Evolutionary conservation across 2,888 invertebrate species (phyloP).

Genomic region (Panopea generosa): DNA sequence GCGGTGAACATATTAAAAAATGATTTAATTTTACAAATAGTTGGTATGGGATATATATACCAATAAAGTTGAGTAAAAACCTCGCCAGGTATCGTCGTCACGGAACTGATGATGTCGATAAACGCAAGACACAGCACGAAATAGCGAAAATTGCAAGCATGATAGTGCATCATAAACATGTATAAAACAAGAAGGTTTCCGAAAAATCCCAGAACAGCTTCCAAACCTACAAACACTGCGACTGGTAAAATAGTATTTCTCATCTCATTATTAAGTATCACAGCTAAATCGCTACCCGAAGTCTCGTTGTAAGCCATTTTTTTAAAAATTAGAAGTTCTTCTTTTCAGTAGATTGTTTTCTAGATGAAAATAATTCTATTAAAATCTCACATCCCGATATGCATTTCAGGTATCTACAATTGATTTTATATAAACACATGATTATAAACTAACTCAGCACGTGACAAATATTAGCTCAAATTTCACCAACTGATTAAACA

Average conservation of each 20-base stretch:
- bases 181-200: constrained; percentile 33
- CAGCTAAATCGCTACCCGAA: neutral
- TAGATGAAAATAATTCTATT: too few species aligned
- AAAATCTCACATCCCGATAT: too few species aligned
- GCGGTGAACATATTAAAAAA: constrained; percentile 42
- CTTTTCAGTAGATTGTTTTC: too few species aligned
- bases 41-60: constrained; percentile 30
- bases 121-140: constrained; percentile 34
- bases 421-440: too few species aligned
- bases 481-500: too few species aligned
- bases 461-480: too few species aligned
- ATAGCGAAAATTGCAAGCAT: constrained; percentile 36
- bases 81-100: constrained; percentile 50
- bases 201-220: constrained; percentile 32
- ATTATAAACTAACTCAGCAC: too few species aligned
- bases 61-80: constrained; percentile 33
- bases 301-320: neutral
- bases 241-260: constrained; percentile 17
- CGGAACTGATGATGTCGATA: constrained; percentile 19
- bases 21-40: constrained; percentile 29
- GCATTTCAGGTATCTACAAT: too few species aligned
- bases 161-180: constrained; percentile 27
- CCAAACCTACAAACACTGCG: constrained; percentile 29
- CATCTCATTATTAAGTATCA: constrained; percentile 33
- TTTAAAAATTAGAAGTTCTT: too few species aligned